Base-by-base conservation (phyloP, 1,140 invertebrate genomes). In the Microvelia longipes region DNA sequence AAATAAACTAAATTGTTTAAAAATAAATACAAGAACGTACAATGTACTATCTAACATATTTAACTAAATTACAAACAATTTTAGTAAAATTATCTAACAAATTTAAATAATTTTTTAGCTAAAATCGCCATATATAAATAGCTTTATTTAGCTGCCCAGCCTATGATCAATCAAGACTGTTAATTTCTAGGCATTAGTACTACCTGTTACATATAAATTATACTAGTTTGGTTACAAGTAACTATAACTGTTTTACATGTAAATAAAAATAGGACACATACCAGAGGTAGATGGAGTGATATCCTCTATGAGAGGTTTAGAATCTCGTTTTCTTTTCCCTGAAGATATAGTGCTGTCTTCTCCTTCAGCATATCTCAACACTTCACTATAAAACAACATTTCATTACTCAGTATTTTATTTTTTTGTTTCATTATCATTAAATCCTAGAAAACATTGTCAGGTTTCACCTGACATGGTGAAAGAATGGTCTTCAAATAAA, bases 311-410 rank as follows among this genome's bases (percentile, higher is more conserved):
- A 84, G 77, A 74, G 79, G 82, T 73, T 82, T 84, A 14, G 80
- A 82, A 72, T 82, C 83, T 5, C 24, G 74, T 74, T 82, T 82
- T 1, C 68, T 67, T 63, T 78, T 79, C 25, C 73, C 75, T 66
- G 76, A 75, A n/a, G 82, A 78, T 28, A 87, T 72, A 15, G 85
- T 87, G 15, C 83, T 84, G 74, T 88, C 86, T 2, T 81, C 83
- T 68, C 84, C 84, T 60, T 78, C 76, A 15, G 84, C 82, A 79
- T 88, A 89, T 28, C 86, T 83, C 27, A 83, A 77, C n/a, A 85
- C 79, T 79, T 88, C 86, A 69, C 86, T 94, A 66, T 66, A 70
- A 66, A 50, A 50, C 5, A 50, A n/a, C n/a, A n/a, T n/a, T n/a
- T n/a, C n/a, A n/a, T n/a, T n/a, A n/a, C n/a, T n/a, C n/a, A n/a